These are phyloP conservation scores for Styela clava DNA, from an alignment of 23 tunicate species.

Conservation along the genomic window DNA sequence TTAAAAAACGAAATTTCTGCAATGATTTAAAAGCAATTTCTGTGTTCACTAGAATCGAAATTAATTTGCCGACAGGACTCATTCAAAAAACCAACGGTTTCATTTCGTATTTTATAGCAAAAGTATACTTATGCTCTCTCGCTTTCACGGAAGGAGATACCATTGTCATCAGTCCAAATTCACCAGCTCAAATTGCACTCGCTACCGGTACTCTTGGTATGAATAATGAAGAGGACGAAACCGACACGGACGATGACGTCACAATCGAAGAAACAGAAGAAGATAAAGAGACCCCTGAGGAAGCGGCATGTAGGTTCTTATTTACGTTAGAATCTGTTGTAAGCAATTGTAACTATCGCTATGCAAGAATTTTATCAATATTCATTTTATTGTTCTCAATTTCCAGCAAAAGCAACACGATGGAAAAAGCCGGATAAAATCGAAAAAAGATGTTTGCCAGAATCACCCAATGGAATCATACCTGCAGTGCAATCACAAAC, in stretches of 20 bases:
- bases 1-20: too few species aligned
- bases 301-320: background rate
- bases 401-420: background rate
- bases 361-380: too few species aligned
- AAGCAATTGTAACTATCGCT: too few species aligned
- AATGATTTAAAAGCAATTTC: too few species aligned
- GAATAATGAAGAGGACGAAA: background rate
- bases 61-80: too few species aligned
- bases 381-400: too few species aligned
- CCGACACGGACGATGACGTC: background rate
- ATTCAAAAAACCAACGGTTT: too few species aligned
- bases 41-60: too few species aligned
- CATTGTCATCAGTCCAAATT: constrained; percentile 5
- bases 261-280: background rate
- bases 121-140: constrained; percentile 56
- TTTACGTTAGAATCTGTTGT: too few species aligned
- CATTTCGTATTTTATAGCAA: constrained; percentile 26
- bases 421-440: constrained; percentile 26
- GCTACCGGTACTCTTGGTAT: background rate
- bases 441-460: constrained; percentile 11
- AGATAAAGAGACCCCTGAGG: background rate
- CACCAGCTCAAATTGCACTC: background rate
- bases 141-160: constrained; percentile 50
- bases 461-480: constrained; percentile 19
- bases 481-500: constrained; percentile 11